Evolutionary conservation across 2,113 vertebrate species (phyloP), one percentile per base, ranked within the genome.

Genomic region (Lepisosteus osseus): DNA sequence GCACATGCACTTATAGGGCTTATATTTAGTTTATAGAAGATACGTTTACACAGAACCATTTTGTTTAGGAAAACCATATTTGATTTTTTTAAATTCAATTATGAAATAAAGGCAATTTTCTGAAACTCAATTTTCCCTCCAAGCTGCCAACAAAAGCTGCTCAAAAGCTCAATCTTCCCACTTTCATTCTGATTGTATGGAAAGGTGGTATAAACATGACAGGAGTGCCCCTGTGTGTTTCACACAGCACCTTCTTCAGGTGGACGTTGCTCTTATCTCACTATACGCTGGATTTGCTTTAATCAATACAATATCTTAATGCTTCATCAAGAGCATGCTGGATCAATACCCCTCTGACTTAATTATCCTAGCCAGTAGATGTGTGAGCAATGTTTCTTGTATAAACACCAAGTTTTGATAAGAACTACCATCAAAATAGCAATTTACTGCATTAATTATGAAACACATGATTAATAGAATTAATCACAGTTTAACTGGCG

Each of bases 401-500:
- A 69, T 69, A 74, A 74, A 74, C 72, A 74, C 59, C 9, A 4
- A 14, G 1, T 3, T 11, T 17, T 54, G 72, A 74, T 74, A 74
- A 74, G 72, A 29, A 15, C 40, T 43, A 43, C 15, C 72, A 45
- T 73, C 59, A 63, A 44, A 64, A 69, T 44, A 43, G 61, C 59
- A 64, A 54, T 62, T 59, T 64, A 47, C 59, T 40, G 72, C 51
- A 61, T 56, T 15, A 45, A 65, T 69, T 74, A 74, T 74, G 72
- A 74, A 69, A 69, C 72, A 69, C 66, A 69, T 74, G 57, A 69
- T 74, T 88, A 80, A 88, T 85, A 76, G 76, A 72, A 51, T 54
- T 78, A 76, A 86, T 84, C 85, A 76, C 77, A 71, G 74, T 80
- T 83, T 83, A 79, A 84, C 76, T 76, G 83, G 88, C 82, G 82